phyloP scores from a whole-genome alignment of 2,888 invertebrate genomes.

The Cephus runcator region DNA sequence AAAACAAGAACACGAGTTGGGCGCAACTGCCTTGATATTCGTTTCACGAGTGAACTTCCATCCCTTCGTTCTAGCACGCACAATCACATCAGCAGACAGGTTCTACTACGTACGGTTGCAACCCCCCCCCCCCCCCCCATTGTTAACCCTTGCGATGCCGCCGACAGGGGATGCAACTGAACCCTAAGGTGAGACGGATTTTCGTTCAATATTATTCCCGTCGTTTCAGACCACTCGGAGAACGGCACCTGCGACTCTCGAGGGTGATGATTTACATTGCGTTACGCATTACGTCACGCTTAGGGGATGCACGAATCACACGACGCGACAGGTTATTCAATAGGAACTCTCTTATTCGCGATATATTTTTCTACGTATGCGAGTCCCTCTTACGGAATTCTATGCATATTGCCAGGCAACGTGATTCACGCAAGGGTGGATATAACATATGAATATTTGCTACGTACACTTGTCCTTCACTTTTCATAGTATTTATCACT shows the following conservation, averaged over 20 bases:
- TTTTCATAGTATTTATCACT: not conserved
- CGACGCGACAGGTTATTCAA: not conserved
- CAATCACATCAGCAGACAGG: conserved; percentile 29
- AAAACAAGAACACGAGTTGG: not conserved
- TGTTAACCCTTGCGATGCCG: conserved; percentile 30
- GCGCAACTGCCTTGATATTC: not conserved
- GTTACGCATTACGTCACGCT: not conserved
- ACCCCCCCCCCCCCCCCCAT: conserved; percentile 26
- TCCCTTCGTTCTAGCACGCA: conserved; percentile 36
- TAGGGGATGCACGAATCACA: not conserved
- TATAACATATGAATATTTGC: not conserved
- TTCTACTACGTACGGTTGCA: conserved; percentile 38
- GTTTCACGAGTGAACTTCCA: conserved; percentile 16
- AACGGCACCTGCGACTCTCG: not conserved
- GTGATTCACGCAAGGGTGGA: not conserved
- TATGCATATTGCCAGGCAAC: too few relatives aligned
- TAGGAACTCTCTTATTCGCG: too few relatives aligned
- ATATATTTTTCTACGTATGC: too few relatives aligned
- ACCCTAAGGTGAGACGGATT: not conserved
- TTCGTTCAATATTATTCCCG: not conserved
- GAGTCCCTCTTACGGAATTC: too few relatives aligned
- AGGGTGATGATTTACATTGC: not conserved
- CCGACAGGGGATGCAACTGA: conserved; percentile 5
- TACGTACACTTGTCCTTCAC: not conserved
- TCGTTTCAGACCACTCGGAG: not conserved